phyloP scores from a whole-genome alignment of 2,888 invertebrate species.

The Phengaris arion region DNA sequence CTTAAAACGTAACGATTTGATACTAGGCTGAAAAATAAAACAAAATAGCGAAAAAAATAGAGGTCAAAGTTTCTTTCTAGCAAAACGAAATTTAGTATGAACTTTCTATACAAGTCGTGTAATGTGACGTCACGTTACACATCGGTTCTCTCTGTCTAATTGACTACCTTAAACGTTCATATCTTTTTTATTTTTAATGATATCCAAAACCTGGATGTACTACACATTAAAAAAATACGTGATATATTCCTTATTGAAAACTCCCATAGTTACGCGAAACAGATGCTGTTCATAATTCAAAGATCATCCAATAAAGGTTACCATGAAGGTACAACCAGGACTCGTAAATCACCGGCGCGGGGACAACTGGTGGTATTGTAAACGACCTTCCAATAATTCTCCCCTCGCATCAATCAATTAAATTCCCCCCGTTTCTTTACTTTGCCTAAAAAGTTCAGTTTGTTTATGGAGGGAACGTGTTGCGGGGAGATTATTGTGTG shows the following conservation, averaged over 20 bases:
- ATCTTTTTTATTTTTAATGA: no score
- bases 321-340: constrained; percentile 19
- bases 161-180: no score
- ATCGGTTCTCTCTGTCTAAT: no score
- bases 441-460: constrained; percentile 25
- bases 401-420: constrained; percentile 49
- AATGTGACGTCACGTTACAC: no score
- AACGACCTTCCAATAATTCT: constrained; percentile 43
- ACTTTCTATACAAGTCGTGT: no score
- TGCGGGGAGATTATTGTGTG: not conserved
- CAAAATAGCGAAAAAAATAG: no score
- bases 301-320: constrained; percentile 26
- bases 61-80: no score
- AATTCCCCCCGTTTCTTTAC: constrained; percentile 25
- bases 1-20: no score
- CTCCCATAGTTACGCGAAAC: not conserved
- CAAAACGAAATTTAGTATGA: no score
- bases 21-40: no score
- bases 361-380: constrained; percentile 42
- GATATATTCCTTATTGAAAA: not conserved
- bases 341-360: constrained; percentile 42
- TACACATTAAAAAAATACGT: no score
- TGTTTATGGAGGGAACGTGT: constrained; percentile 22
- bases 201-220: no score
- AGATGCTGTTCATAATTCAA: constrained; percentile 21